Evolutionary conservation across 2,113 vertebrate species (phyloP), one percentile per base, ranked within the genome.

Genomic region (pig (Sus scrofa)): DNA sequence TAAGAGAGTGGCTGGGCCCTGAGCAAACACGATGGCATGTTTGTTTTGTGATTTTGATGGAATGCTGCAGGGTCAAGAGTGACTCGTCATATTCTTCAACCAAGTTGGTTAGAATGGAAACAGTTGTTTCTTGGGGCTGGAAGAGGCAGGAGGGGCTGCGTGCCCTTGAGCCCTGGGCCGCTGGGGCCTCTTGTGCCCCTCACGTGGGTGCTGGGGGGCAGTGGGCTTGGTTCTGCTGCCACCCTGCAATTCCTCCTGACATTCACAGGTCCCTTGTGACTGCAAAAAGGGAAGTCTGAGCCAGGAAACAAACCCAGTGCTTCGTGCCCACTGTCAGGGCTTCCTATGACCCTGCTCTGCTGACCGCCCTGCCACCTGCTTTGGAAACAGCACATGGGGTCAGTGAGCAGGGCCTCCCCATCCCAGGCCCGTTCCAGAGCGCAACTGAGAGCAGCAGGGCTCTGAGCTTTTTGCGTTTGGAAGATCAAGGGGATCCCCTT

Each of bases 351-450:
- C 44, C 52, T 56, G 34, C 44, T 74, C 14, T 37, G 30, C 9
- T 7, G 3, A 37, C 30, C 39, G 26, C 2, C 79, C 79, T 2
- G 1, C 44, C 15, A 10, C n/a, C 37, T 32, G 15, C 68, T 74
- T 67, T n/a, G 50, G 52, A 63, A 60, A 65, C 26, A 50, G 19
- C 50, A n/a, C 18, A 1, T 12, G 12, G 32, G 4, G 6, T 2
- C 7, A 60, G 52, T 14, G 39, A 8, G 1, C 0, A 2, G 32
- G 30, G 50, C 54, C 19, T 27, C 20, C 0, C 5, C 22, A 10
- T 11, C 18, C 15, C 18, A 50, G 50, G 26, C 3, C 75, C 39
- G 0, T 16, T 1, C 0, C 0, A 27, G 30, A 19, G 58, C 26
- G 60, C 63, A 68, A 30, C 56, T 26, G 56, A 27, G 67, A 24